Evolutionary conservation across 2,888 invertebrate species (phyloP).

Genomic region (Hyalella azteca): DNA sequence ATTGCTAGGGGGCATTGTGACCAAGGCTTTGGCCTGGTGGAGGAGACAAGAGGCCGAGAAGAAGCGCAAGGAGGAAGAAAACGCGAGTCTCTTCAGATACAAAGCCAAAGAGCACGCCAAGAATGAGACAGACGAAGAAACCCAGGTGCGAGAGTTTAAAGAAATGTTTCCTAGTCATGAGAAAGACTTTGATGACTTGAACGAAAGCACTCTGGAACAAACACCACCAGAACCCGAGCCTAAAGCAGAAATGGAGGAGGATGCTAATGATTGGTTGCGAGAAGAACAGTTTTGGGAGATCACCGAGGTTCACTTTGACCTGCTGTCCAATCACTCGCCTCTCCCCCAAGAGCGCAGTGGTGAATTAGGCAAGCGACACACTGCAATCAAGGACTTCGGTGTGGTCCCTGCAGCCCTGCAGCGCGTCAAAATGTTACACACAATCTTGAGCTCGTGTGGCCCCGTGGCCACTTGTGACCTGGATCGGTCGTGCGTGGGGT

Average conservation of each 20-base stretch:
- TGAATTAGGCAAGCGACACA: background rate
- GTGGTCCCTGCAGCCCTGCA: slow-evolving; percentile 43
- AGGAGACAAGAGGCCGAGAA: slow-evolving; percentile 75
- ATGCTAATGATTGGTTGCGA: slow-evolving; percentile 30
- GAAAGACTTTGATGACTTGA: slow-evolving; percentile 63
- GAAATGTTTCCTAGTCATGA: slow-evolving; percentile 63
- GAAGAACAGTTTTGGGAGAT: slow-evolving; percentile 51
- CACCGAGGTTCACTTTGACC: slow-evolving; percentile 44
- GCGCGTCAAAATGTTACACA: slow-evolving; percentile 40
- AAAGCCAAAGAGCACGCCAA: slow-evolving; percentile 48
- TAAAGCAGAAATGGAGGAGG: slow-evolving; percentile 58
- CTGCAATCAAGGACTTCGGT: background rate
- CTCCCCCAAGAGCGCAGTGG: slow-evolving; percentile 36
- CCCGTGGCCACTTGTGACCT: slow-evolving; percentile 57
- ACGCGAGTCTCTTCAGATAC: slow-evolving; percentile 71
- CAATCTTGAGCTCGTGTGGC: slow-evolving; percentile 43
- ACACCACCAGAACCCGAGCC: slow-evolving; percentile 45
- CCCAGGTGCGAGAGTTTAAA: slow-evolving; percentile 62
- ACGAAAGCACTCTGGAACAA: slow-evolving; percentile 41
- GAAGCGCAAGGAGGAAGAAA: slow-evolving; percentile 73
- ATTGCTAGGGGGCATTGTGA: slow-evolving; percentile 68
- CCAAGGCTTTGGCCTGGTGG: slow-evolving; percentile 75
- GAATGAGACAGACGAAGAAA: slow-evolving; percentile 62
- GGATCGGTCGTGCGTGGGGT: slow-evolving; percentile 57
- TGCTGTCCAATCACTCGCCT: slow-evolving; percentile 41